Evolutionary conservation across 2,113 vertebrate species (phyloP).

Genomic region (Smithornis capensis): DNA sequence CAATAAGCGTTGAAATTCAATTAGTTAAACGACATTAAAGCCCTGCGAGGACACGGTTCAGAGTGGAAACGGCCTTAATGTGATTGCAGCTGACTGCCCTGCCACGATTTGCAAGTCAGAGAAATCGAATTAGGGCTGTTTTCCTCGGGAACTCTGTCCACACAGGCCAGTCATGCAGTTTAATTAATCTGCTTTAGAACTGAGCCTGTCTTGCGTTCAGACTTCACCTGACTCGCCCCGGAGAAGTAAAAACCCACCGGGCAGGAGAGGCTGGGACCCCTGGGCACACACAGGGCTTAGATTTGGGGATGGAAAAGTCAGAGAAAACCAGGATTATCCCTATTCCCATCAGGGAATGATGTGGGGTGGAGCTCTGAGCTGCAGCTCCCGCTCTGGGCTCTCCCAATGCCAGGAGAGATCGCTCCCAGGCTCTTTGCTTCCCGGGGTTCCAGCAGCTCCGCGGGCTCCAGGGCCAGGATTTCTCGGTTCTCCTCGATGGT

Average conservation of each 20-base stretch:
- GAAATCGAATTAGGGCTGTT: conserved; percentile 40
- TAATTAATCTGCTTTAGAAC: conserved; percentile 14
- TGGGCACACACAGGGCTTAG: fast-evolving
- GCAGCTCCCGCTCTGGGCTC: neutral
- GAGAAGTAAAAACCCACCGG: fast-evolving
- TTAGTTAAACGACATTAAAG: conserved; percentile 38
- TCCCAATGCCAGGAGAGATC: fast-evolving
- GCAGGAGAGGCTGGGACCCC: neutral
- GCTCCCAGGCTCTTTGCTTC: neutral
- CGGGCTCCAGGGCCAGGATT: neutral
- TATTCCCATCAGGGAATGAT: neutral
- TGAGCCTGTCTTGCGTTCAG: neutral
- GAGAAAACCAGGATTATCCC: neutral
- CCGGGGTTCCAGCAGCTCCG: neutral
- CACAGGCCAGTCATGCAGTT: neutral
- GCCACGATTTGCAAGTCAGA: conserved; percentile 39
- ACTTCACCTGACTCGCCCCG: neutral
- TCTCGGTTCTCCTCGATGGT: neutral
- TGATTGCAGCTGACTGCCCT: conserved; percentile 10
- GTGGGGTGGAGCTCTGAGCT: fast-evolving
- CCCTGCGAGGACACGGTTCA: neutral
- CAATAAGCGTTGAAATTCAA: neutral
- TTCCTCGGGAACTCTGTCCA: neutral
- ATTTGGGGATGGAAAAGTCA: neutral
- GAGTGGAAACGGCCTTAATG: conserved; percentile 36